Evolutionary conservation across 1,140 invertebrate genomes (phyloP).

Genomic region (Metaphire vulgaris): DNA sequence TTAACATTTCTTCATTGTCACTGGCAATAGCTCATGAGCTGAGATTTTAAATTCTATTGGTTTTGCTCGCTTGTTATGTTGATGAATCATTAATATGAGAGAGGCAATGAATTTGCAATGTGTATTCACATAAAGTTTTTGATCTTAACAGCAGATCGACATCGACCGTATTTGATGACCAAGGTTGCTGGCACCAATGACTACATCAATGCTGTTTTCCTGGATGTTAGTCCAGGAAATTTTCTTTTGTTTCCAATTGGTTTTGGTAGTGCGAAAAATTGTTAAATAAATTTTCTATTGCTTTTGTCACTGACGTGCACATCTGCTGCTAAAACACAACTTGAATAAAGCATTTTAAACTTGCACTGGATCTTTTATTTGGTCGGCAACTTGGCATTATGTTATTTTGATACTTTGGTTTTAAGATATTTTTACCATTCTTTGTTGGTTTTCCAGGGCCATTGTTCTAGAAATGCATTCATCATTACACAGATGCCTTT

Average conservation of each 20-base stretch:
- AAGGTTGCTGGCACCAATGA: slow-evolving; percentile 42
- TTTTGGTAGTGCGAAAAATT: too few species aligned
- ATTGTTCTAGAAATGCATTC: slow-evolving; percentile 40
- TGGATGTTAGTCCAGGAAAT: slow-evolving; percentile 42
- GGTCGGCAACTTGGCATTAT: too few species aligned
- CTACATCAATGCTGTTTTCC: slow-evolving; percentile 51
- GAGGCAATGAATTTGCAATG: neutral
- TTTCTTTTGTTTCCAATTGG: neutral
- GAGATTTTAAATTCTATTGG: neutral
- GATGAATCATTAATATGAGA: neutral
- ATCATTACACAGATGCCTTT: slow-evolving; percentile 32
- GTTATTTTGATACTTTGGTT: neutral
- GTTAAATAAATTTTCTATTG: too few species aligned
- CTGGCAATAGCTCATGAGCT: neutral
- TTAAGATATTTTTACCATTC: neutral
- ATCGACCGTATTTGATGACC: slow-evolving; percentile 43
- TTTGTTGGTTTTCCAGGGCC: slow-evolving; percentile 40
- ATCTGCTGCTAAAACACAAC: neutral
- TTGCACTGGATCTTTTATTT: neutral
- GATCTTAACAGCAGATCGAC: slow-evolving; percentile 41
- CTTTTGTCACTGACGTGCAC: too few species aligned
- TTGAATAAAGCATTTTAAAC: neutral
- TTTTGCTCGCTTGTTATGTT: neutral
- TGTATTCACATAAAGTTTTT: neutral
- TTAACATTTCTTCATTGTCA: too few species aligned